Percentiles rank a stretch among this genome's conserved stretches.
phyloP scores from a whole-genome alignment of 2,888 invertebrate genomes.

The Carpatolechia fugitivella region DNA sequence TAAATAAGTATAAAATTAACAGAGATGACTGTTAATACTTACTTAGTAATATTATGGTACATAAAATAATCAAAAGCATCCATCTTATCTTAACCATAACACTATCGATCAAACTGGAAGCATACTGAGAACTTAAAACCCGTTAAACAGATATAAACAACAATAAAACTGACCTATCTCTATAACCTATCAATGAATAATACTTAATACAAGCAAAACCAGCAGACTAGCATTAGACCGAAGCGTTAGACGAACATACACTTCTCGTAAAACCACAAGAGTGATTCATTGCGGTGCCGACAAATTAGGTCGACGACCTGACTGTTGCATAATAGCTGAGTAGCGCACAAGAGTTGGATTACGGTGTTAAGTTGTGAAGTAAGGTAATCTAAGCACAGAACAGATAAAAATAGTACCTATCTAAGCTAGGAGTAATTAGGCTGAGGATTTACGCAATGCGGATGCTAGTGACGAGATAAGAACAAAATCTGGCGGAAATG shows the following conservation, averaged over 20 bases:
- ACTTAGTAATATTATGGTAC: too few species aligned
- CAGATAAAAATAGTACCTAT: too few species aligned
- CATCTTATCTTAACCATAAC: too few species aligned
- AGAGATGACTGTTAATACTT: too few species aligned
- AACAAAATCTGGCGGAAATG: neutral
- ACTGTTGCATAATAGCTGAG: constrained; percentile 48
- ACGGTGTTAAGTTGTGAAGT: constrained; percentile 23
- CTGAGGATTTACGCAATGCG: neutral
- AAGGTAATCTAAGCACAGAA: constrained; percentile 15
- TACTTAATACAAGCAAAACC: neutral
- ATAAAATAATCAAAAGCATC: too few species aligned
- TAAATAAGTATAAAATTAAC: too few species aligned
- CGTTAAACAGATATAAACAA: too few species aligned
- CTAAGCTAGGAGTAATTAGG: neutral
- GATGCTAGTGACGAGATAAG: neutral
- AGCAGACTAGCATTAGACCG: neutral
- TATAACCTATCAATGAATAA: neutral
- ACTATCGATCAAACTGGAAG: too few species aligned
- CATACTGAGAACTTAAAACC: too few species aligned
- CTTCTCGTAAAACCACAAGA: constrained; percentile 4
- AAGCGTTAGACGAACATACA: neutral
- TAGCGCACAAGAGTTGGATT: constrained; percentile 37
- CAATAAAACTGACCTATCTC: neutral
- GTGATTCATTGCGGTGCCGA: constrained; percentile 27
- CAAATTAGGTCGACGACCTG: constrained; percentile 60